A percentile compares a stretch with the other conserved stretches of the same genome.
These are phyloP conservation scores for Squalus acanthias DNA, from an alignment of 2,797 vertebrate genomes.

Conservation along the genomic window DNA sequence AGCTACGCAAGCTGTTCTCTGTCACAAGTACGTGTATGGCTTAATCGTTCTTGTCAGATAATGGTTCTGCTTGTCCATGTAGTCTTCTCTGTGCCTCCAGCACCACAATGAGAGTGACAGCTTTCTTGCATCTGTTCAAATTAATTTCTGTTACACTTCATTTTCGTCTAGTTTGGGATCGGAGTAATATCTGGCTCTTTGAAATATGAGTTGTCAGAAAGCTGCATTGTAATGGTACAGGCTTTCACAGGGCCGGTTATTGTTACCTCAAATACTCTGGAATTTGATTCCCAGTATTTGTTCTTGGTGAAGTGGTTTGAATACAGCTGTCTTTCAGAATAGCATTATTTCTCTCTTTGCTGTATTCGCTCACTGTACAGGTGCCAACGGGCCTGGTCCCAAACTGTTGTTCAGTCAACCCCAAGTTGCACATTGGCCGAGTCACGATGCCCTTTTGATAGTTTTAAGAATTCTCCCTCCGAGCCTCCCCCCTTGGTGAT, in stretches of 20 bases:
- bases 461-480: not conserved
- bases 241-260: not conserved
- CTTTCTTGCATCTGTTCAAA: not conserved
- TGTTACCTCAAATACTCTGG: not conserved
- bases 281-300: not conserved
- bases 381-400: not conserved
- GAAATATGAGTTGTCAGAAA: not conserved
- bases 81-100: not conserved
- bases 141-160: not conserved
- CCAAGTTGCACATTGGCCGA: not conserved
- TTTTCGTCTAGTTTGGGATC: not conserved
- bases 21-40: not conserved
- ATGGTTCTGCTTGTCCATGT: not conserved
- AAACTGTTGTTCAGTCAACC: not conserved
- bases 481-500: not conserved
- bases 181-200: not conserved
- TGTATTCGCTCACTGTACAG: not conserved
- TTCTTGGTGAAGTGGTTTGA: not conserved
- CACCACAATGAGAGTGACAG: not conserved
- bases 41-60: not conserved
- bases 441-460: not conserved
- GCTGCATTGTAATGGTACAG: not conserved
- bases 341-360: not conserved
- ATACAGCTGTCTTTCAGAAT: not conserved
- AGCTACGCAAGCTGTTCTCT: not conserved